Evolutionary conservation across 2,113 vertebrate genomes (phyloP).

Genomic region (Polypterus senegalus): DNA sequence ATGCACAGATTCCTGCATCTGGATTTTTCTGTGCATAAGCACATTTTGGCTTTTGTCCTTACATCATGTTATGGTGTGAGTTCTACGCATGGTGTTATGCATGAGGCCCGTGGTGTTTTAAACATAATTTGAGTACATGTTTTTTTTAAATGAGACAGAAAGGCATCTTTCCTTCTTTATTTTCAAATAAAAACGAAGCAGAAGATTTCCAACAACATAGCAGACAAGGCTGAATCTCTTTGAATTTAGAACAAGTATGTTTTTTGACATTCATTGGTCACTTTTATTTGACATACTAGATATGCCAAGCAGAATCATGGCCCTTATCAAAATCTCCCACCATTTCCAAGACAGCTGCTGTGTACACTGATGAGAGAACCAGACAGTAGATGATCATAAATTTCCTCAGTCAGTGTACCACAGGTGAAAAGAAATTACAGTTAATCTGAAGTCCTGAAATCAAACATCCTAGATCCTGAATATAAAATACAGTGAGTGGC

Average conservation of each 20-base stretch:
- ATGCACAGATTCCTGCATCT: too few species aligned
- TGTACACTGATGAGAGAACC: not conserved
- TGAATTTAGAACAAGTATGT: constrained; percentile 18
- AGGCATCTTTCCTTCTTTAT: too few species aligned
- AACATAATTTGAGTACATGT: too few species aligned
- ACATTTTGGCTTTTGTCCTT: too few species aligned
- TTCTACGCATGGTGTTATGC: too few species aligned
- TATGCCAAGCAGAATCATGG: constrained; percentile 33
- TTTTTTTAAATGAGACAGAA: too few species aligned
- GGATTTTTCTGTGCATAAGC: too few species aligned
- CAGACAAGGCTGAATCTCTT: not conserved
- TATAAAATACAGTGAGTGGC: too few species aligned
- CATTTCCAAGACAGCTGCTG: not conserved
- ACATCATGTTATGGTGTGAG: too few species aligned
- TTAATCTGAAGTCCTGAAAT: not conserved
- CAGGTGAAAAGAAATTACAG: constrained; percentile 1
- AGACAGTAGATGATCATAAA: not conserved
- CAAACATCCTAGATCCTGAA: too few species aligned
- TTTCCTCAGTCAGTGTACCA: not conserved
- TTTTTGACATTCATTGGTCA: constrained; percentile 23
- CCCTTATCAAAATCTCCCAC: constrained; percentile 8
- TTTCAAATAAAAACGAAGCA: too few species aligned
- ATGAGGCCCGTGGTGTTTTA: too few species aligned
- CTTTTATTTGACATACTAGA: constrained; percentile 27
- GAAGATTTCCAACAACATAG: constrained; percentile 1